These are phyloP conservation scores for Sebastes baramenuke DNA, from an alignment of 2,797 vertebrate genomes.

Conservation along the genomic window DNA sequence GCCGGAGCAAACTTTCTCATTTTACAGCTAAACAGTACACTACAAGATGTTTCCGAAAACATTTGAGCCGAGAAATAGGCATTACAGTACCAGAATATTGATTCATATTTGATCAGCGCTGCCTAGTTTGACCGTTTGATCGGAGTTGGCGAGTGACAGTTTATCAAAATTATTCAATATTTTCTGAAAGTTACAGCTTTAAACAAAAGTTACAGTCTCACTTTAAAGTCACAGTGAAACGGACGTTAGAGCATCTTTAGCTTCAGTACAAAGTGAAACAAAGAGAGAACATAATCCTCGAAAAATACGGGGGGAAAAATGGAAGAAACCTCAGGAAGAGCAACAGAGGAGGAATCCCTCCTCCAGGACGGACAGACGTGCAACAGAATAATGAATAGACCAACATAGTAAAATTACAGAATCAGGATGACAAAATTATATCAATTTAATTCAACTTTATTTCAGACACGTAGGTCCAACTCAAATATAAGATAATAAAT, in stretches of 20 bases:
- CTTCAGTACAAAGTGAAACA: not conserved
- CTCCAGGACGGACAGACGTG: not conserved
- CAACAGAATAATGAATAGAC: not conserved
- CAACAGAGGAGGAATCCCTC: not conserved
- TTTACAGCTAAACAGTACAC: no score
- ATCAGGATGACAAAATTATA: not conserved
- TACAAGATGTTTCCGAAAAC: no score
- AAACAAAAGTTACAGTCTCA: not conserved
- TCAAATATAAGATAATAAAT: not conserved
- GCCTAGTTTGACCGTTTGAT: no score
- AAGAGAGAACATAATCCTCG: not conserved
- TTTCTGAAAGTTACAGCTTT: not conserved
- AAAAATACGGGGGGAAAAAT: not conserved
- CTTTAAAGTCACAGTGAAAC: not conserved
- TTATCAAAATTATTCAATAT: no score
- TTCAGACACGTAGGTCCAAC: not conserved
- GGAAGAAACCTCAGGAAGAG: not conserved
- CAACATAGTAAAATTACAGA: not conserved
- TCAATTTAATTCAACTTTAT: not conserved
- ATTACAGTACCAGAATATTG: no score
- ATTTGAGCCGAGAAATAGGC: no score
- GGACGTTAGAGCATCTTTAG: not conserved
- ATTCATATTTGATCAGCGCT: no score
- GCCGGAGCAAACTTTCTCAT: no score
- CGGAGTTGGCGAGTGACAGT: no score